Evolutionary conservation across 2,888 invertebrate genomes (phyloP).

Genomic region (Gastracanthus pulcherrimus): DNA sequence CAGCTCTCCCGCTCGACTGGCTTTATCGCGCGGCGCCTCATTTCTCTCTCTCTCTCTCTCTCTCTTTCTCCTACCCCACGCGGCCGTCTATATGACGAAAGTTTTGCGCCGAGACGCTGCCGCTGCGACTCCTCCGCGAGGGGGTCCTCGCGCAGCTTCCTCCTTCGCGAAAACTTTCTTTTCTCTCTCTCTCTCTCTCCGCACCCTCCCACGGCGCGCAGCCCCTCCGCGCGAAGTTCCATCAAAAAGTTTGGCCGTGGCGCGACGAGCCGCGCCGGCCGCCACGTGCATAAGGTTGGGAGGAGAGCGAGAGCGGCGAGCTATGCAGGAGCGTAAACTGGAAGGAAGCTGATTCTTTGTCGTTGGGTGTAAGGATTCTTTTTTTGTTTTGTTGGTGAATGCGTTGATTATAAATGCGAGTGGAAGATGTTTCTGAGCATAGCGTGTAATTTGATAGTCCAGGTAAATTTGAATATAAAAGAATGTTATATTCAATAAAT

Average conservation of each 20-base stretch:
- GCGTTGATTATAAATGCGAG: too few relatives aligned
- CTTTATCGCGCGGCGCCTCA: conserved; percentile 46
- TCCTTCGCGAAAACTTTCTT: conserved; percentile 2
- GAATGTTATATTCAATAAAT: too few relatives aligned
- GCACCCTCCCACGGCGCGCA: not conserved
- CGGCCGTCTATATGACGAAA: not conserved
- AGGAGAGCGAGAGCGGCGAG: not conserved
- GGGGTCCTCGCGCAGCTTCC: not conserved
- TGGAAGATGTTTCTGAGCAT: too few relatives aligned
- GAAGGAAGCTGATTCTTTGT: not conserved
- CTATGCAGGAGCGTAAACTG: not conserved
- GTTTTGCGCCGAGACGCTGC: not conserved
- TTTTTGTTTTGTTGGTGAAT: too few relatives aligned
- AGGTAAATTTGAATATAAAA: too few relatives aligned
- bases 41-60: conserved; percentile 61
- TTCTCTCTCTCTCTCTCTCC: not conserved
- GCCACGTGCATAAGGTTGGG: not conserved
- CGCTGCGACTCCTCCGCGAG: too few relatives aligned
- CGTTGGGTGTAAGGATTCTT: too few relatives aligned
- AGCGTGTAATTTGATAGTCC: too few relatives aligned
- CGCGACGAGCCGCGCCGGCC: conserved; percentile 5
- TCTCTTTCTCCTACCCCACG: conserved; percentile 38
- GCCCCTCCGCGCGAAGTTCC: not conserved
- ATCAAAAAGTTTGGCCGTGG: conserved; percentile 17
- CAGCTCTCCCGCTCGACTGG: not conserved